Conservation (phyloP, 2,888 invertebrate species). For the Microplitis manilae region DNA sequence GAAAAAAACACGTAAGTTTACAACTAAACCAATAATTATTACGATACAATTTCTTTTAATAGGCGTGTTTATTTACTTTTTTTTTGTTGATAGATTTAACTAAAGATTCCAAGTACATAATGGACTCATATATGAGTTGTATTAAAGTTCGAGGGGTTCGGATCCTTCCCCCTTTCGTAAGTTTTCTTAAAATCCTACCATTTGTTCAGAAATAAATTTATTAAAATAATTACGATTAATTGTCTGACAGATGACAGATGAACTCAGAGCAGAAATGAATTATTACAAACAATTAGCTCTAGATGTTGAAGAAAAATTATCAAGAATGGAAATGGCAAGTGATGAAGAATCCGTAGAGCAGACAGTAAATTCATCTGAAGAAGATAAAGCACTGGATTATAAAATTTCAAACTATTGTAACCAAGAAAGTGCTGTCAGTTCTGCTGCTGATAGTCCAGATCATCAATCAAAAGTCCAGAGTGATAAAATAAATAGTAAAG, state of each 20-base stretch:
- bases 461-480: slow-evolving; percentile 8
- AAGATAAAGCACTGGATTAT: neutral
- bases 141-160: slow-evolving; percentile 83
- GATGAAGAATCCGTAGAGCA: neutral
- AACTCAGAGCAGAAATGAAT: slow-evolving; percentile 78
- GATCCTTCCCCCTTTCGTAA: slow-evolving; percentile 84
- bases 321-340: slow-evolving; percentile 45
- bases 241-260: slow-evolving; percentile 77
- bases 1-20: neutral
- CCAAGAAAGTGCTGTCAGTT: slow-evolving; percentile 3
- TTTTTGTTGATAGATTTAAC: neutral
- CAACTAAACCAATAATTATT: neutral
- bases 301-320: slow-evolving; percentile 77
- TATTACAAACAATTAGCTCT: slow-evolving; percentile 79
- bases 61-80: neutral
- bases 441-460: neutral
- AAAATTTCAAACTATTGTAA: slow-evolving; percentile 18
- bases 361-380: neutral
- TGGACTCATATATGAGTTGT: slow-evolving; percentile 76
- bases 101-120: neutral
- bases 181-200: slow-evolving; percentile 55
- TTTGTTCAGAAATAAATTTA: too few relatives aligned
- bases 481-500: neutral
- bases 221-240: neutral
- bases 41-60: neutral